These are phyloP conservation scores for Acronicta psi DNA, from an alignment of 2,888 invertebrate species.

Conservation along the genomic window DNA sequence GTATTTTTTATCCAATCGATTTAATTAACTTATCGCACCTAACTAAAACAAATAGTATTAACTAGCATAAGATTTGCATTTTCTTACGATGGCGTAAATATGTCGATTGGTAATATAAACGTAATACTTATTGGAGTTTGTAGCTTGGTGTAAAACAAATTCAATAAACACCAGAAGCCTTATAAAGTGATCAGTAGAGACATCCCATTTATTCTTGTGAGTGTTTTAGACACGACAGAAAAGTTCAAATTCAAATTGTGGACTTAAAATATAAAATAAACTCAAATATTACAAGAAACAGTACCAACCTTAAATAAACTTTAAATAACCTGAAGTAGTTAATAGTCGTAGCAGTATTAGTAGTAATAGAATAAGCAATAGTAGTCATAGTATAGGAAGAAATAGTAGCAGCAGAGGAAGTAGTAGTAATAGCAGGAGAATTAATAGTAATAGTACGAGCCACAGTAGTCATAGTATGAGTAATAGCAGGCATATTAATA, in stretches of 20 bases:
- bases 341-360: too few species aligned
- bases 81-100: conserved; percentile 31
- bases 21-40: conserved; percentile 36
- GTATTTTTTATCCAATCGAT: conserved; percentile 11
- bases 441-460: too few species aligned
- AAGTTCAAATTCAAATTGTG: conserved; percentile 37
- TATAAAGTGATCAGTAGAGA: conserved; percentile 23
- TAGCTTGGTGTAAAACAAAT: conserved; percentile 4
- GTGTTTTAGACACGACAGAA: conserved; percentile 8
- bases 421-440: too few species aligned
- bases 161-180: conserved; percentile 20
- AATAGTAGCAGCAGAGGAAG: too few species aligned
- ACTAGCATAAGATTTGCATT: conserved; percentile 38
- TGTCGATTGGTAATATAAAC: conserved; percentile 22
- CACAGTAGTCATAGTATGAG: too few species aligned
- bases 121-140: conserved; percentile 31
- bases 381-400: too few species aligned
- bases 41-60: conserved; percentile 9
- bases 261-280: background rate
- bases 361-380: too few species aligned
- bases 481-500: too few species aligned
- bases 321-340: too few species aligned
- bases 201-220: conserved; percentile 10
- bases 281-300: background rate
- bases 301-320: too few species aligned